Conservation (phyloP, 2,888 invertebrate genomes). For the Tipula confusa region DNA sequence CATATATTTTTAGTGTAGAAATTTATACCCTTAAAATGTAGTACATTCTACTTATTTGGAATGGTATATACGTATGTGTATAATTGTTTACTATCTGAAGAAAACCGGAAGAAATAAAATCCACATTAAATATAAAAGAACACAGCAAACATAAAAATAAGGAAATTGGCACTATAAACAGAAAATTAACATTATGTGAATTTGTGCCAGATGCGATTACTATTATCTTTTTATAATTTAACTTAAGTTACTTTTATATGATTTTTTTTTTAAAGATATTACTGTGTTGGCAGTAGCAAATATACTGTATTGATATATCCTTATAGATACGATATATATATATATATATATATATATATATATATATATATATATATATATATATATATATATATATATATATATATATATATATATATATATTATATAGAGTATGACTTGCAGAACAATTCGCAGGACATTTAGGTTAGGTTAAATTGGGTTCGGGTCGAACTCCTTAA, state of each 20-base stretch:
- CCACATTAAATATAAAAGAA: background rate
- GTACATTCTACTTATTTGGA: too few relatives aligned
- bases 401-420: too few relatives aligned
- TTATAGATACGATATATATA: background rate
- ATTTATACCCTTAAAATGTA: too few relatives aligned
- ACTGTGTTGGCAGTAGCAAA: background rate
- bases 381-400: too few relatives aligned
- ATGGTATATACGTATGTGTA: background rate
- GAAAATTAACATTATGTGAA: conserved; percentile 3
- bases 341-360: too few relatives aligned
- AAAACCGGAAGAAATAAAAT: conserved; percentile 12
- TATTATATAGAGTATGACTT: too few relatives aligned
- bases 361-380: too few relatives aligned
- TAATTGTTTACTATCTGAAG: background rate
- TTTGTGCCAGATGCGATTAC: conserved; percentile 17
- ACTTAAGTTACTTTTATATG: background rate
- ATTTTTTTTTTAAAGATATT: background rate
- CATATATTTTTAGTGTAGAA: too few relatives aligned
- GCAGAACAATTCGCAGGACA: too few relatives aligned
- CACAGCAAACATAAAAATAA: background rate
- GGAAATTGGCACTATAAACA: conserved; percentile 25
- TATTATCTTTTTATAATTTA: background rate
- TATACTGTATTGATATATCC: background rate
- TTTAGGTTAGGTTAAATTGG: too few relatives aligned
- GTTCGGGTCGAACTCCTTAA: too few relatives aligned